Conservation (phyloP, 2,113 vertebrate species). For the Rhinopomastus cyanomelas region DNA sequence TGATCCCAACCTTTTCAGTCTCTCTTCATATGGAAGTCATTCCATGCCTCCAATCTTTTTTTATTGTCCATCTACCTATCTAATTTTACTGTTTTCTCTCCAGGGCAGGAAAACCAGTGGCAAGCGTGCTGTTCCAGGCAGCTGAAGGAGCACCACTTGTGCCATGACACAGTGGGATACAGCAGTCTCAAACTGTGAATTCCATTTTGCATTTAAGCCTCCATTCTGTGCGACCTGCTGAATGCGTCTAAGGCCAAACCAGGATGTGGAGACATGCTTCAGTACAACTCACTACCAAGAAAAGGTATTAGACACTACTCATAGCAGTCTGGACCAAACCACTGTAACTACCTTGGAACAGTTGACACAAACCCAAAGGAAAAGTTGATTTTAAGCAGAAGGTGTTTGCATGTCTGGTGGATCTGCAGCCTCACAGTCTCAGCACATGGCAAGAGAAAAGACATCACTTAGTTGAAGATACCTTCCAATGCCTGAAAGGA, state of each 20-base stretch:
- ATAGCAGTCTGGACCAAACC: conserved; percentile 33
- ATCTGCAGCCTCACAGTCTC: conserved; percentile 13
- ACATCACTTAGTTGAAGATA: neutral
- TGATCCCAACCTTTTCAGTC: conserved; percentile 35
- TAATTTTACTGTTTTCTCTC: conserved; percentile 43
- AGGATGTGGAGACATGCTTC: neutral
- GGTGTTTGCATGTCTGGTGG: conserved; percentile 48
- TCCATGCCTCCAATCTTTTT: conserved; percentile 43
- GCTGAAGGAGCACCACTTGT: conserved; percentile 14
- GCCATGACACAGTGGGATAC: conserved; percentile 14
- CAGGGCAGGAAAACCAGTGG: neutral
- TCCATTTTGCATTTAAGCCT: conserved; percentile 21
- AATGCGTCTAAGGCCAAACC: neutral
- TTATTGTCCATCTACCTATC: conserved; percentile 51
- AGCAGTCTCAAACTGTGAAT: neutral
- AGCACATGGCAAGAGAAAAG: conserved; percentile 24
- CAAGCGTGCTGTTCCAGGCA: neutral
- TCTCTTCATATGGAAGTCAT: conserved; percentile 62
- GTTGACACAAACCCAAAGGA: conserved; percentile 40
- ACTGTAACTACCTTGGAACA: conserved; percentile 39
- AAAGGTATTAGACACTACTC: conserved; percentile 31
- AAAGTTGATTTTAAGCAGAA: conserved; percentile 64
- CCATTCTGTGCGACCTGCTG: conserved; percentile 25
- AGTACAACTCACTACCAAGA: conserved; percentile 11
- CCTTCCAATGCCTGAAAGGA: too few species aligned